phyloP scores from a whole-genome alignment of 2,888 invertebrate genomes.

The Troides aeacus region DNA sequence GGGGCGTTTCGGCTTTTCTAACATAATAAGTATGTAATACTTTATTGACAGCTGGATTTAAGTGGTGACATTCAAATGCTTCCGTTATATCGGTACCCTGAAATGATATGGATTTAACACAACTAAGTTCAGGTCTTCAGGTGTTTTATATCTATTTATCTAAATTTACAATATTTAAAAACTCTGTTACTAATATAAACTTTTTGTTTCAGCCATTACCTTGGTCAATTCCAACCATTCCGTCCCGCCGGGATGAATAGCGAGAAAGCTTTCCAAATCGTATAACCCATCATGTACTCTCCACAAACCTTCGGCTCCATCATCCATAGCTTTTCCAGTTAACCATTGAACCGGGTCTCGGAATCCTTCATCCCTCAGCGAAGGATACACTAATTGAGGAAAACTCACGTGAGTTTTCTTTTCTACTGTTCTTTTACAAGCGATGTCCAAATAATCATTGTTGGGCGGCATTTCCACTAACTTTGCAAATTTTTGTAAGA shows the following conservation, averaged over 20 bases:
- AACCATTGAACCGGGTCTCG: slow-evolving; percentile 81
- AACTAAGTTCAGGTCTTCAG: background rate
- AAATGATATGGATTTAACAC: slow-evolving; percentile 38
- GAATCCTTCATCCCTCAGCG: slow-evolving; percentile 65
- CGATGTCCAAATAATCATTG: slow-evolving; percentile 49
- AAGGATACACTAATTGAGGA: slow-evolving; percentile 76
- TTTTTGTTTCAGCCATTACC: slow-evolving; percentile 55
- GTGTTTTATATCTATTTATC: background rate
- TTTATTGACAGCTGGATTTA: slow-evolving; percentile 75
- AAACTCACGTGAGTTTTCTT: slow-evolving; percentile 74
- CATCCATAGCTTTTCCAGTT: slow-evolving; percentile 82
- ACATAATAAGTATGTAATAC: slow-evolving; percentile 84
- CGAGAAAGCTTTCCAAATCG: slow-evolving; percentile 89
- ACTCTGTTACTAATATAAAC: no score
- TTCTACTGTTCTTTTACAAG: slow-evolving; percentile 50
- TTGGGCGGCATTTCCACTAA: slow-evolving; percentile 38
- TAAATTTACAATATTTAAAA: background rate
- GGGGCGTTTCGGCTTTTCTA: slow-evolving; percentile 80
- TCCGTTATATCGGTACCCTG: slow-evolving; percentile 84
- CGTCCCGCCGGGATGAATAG: slow-evolving; percentile 91
- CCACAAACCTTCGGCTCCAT: slow-evolving; percentile 89
- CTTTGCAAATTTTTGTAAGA: background rate
- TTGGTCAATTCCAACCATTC: slow-evolving; percentile 87
- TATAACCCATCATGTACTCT: slow-evolving; percentile 88
- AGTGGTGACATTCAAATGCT: slow-evolving; percentile 80